Percentiles rank a stretch among this genome's conserved stretches.
These are phyloP conservation scores for Berghia stephanieae DNA, from an alignment of 1,140 invertebrate species.

Conservation along the genomic window DNA sequence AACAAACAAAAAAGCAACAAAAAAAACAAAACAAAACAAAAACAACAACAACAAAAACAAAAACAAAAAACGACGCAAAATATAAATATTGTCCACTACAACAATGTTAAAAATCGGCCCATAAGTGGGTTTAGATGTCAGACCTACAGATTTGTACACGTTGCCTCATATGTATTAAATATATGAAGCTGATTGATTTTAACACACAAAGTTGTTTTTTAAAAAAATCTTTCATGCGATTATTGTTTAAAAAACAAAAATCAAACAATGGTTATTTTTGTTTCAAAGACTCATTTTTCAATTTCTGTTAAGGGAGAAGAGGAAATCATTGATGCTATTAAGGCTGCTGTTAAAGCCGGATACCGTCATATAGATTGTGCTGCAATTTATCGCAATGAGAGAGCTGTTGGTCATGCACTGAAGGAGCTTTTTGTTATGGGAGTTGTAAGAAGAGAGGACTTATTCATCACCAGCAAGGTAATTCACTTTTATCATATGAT, in stretches of 20 bases:
- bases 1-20: too few species aligned
- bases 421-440: conserved; percentile 78
- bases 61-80: too few species aligned
- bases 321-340: conserved; percentile 79
- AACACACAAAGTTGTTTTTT: neutral
- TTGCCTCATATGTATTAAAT: neutral
- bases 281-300: neutral
- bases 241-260: too few species aligned
- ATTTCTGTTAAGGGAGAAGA: conserved; percentile 50
- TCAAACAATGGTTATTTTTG: neutral
- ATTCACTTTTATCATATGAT: too few species aligned
- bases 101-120: too few species aligned
- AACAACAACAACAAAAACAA: too few species aligned
- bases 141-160: too few species aligned
- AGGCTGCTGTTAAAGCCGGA: conserved; percentile 81
- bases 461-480: conserved; percentile 78
- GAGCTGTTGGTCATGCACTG: conserved; percentile 82
- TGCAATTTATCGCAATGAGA: conserved; percentile 84
- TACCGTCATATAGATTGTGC: conserved; percentile 93
- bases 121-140: neutral
- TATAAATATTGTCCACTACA: too few species aligned
- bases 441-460: conserved; percentile 77
- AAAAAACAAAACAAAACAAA: too few species aligned
- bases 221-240: neutral
- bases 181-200: neutral